Percentiles rank a stretch among this genome's conserved stretches.
Conservation (phyloP, 2,797 vertebrate species). For the Pteronotus mesoamericanus region DNA sequence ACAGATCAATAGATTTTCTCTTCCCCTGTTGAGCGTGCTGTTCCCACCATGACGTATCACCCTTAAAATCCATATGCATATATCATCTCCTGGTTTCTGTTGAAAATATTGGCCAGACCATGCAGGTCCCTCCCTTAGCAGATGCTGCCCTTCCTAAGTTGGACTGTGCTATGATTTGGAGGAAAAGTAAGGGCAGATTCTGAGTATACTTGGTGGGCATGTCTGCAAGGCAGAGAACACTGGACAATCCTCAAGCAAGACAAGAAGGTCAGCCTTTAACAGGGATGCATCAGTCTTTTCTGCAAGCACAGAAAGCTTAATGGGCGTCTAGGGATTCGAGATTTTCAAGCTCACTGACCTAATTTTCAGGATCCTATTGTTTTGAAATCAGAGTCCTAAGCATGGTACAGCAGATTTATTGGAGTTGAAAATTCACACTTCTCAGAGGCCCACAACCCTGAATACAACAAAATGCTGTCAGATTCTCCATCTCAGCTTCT, state of each 20-base stretch:
- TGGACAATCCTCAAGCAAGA: not conserved
- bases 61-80: not conserved
- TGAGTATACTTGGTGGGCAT: accelerated
- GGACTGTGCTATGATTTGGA: not conserved
- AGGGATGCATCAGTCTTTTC: not conserved
- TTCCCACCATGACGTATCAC: not conserved
- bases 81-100: not conserved
- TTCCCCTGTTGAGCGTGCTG: not conserved
- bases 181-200: not conserved
- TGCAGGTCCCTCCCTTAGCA: not conserved
- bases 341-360: not conserved
- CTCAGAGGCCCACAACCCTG: not conserved
- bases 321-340: not conserved
- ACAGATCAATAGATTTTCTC: not conserved
- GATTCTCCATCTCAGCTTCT: not conserved
- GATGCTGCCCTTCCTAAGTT: not conserved
- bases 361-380: not conserved
- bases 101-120: not conserved
- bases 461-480: not conserved
- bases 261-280: not conserved
- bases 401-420: too few species aligned
- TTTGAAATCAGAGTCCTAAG: not conserved
- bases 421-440: not conserved
- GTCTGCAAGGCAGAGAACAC: not conserved
- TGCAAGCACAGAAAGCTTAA: too few species aligned